Evolutionary conservation across 1,140 invertebrate species (phyloP).

Genomic region (Aphaenogaster ashmeadi): DNA sequence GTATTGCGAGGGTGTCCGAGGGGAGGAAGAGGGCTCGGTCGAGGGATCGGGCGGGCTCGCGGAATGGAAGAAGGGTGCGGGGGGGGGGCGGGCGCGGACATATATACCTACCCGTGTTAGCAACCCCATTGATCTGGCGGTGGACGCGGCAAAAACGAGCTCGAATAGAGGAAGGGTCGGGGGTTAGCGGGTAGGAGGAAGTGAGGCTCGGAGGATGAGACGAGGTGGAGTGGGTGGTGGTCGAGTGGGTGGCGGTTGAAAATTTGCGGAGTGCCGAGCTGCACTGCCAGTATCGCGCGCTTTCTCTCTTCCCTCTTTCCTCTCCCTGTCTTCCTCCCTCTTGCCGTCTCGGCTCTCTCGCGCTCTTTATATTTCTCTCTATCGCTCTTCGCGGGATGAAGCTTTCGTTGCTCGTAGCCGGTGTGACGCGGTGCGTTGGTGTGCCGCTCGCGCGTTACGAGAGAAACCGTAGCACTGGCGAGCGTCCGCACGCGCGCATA

Average conservation of each 20-base stretch:
- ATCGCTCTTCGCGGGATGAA: conserved; percentile 55
- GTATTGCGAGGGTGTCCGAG: conserved; percentile 60
- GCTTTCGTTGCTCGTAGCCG: conserved; percentile 74
- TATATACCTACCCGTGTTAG: conserved; percentile 86
- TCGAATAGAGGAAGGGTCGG: conserved; percentile 80
- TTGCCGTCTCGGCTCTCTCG: conserved; percentile 58
- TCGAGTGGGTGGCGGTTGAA: conserved; percentile 82
- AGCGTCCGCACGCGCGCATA: conserved; percentile 30
- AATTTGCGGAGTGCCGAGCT: conserved; percentile 87
- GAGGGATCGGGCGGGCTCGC: conserved; percentile 61
- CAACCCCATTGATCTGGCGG: conserved; percentile 87
- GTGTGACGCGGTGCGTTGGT: conserved; percentile 69
- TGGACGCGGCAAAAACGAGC: conserved; percentile 86
- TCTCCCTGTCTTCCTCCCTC: conserved; percentile 16
- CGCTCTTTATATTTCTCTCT: conserved; percentile 68
- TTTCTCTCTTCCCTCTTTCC: conserved; percentile 55
- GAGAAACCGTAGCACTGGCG: conserved; percentile 65
- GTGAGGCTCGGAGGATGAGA: conserved; percentile 77
- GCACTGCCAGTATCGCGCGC: conserved; percentile 70
- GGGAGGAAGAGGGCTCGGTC: conserved; percentile 59
- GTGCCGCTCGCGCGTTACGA: conserved; percentile 68
- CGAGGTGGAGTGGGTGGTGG: conserved; percentile 60
- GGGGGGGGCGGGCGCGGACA: conserved; percentile 72
- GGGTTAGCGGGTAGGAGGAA: conserved; percentile 26
- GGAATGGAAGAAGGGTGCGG: conserved; percentile 49